phyloP scores from a whole-genome alignment of 2,888 invertebrate species.

The Brenthis daphne region DNA sequence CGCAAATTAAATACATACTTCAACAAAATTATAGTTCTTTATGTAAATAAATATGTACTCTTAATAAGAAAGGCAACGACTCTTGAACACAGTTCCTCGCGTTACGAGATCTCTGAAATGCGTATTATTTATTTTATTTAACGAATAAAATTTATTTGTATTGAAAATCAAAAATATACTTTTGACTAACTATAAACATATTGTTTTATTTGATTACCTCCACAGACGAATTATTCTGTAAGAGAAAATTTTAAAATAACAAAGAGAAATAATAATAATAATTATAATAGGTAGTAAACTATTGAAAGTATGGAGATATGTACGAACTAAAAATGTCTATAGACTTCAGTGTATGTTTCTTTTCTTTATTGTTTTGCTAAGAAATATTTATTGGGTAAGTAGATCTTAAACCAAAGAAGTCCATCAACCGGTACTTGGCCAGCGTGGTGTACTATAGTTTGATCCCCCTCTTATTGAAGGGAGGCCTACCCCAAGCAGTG shows the following conservation, averaged over 20 bases:
- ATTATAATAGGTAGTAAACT: no score
- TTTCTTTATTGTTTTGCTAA: no score
- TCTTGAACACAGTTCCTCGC: constrained; percentile 70
- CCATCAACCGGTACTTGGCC: no score
- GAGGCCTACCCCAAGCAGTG: no score
- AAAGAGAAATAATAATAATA: neutral
- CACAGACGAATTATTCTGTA: constrained; percentile 24
- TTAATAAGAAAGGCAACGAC: constrained; percentile 66
- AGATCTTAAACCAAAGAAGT: no score
- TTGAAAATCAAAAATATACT: neutral
- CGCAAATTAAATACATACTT: neutral
- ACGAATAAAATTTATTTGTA: constrained; percentile 2
- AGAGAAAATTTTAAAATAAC: neutral
- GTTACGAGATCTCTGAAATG: constrained; percentile 64
- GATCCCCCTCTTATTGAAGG: no score
- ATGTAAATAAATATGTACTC: constrained; percentile 50
- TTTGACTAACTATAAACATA: neutral
- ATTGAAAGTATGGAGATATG: no score
- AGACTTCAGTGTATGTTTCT: no score
- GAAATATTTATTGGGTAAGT: no score
- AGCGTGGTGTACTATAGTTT: no score
- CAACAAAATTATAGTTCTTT: neutral
- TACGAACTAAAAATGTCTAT: neutral
- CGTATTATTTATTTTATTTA: neutral
- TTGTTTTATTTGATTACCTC: constrained; percentile 16